Evolutionary conservation across 2,888 invertebrate species (phyloP).

Genomic region (Lasiommata megera): DNA sequence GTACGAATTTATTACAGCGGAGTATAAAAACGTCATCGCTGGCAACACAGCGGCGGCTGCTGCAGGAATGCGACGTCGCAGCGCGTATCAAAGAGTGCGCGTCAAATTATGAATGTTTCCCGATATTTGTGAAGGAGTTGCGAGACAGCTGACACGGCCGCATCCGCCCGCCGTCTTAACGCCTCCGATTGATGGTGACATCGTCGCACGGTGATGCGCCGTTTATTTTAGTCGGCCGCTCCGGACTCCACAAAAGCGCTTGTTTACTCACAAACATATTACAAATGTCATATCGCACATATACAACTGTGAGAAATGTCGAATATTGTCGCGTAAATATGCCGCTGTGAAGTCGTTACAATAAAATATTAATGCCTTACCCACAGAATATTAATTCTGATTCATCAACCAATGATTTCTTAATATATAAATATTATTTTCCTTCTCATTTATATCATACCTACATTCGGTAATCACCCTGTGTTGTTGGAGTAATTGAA

Average conservation of each 20-base stretch:
- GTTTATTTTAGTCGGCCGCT: conserved; percentile 49
- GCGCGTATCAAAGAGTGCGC: conserved; percentile 60
- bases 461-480: no score
- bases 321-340: background rate
- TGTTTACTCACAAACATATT: background rate
- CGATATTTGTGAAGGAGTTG: conserved; percentile 74
- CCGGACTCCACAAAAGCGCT: conserved; percentile 12
- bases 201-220: conserved; percentile 32
- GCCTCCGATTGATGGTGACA: conserved; percentile 50
- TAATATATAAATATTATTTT: background rate
- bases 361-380: conserved; percentile 6
- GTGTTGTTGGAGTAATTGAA: no score
- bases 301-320: background rate
- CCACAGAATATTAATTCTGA: background rate
- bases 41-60: conserved; percentile 47
- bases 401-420: background rate
- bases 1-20: conserved; percentile 49
- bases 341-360: background rate
- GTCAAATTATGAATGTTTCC: conserved; percentile 73
- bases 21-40: conserved; percentile 70
- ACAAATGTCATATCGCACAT: background rate
- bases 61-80: conserved; percentile 32
- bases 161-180: conserved; percentile 46
- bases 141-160: conserved; percentile 64
- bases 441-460: no score